Conservation (phyloP, 2,888 invertebrate genomes). For the Euplagia quadripunctaria region DNA sequence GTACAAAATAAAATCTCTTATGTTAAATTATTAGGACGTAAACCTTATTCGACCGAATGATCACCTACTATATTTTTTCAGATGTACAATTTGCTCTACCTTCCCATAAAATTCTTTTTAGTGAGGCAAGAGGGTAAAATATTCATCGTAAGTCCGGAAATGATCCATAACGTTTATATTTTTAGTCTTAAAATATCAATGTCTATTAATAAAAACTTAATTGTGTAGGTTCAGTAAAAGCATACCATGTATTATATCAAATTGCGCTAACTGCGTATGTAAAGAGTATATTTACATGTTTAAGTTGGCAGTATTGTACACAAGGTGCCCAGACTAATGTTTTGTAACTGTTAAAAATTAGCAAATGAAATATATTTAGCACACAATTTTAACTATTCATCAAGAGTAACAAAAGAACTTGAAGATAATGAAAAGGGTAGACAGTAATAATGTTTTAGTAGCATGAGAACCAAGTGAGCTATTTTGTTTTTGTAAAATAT, state of each 20-base stretch:
- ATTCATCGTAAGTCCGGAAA: conserved; percentile 26
- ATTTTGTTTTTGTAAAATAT: neutral
- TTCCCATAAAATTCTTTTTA: conserved; percentile 34
- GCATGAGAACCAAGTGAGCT: neutral
- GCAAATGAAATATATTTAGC: no score
- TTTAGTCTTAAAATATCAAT: conserved; percentile 10
- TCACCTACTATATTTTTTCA: conserved; percentile 36
- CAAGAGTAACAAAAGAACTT: neutral
- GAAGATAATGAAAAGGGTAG: neutral
- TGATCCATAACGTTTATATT: conserved; percentile 19
- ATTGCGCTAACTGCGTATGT: no score
- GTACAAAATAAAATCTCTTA: conserved; percentile 16
- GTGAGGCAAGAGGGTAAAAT: conserved; percentile 34
- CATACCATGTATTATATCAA: no score
- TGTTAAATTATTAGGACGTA: conserved; percentile 30
- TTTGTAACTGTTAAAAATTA: neutral
- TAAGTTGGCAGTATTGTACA: no score
- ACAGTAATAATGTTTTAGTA: neutral
- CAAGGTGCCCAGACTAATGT: neutral
- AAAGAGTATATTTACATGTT: neutral
- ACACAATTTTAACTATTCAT: no score
- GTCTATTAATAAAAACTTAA: neutral
- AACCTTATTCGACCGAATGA: conserved; percentile 18
- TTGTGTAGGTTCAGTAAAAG: no score
- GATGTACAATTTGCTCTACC: conserved; percentile 30